Conservation (phyloP, 2,888 invertebrate species). For the Drosophila demipolita region DNA sequence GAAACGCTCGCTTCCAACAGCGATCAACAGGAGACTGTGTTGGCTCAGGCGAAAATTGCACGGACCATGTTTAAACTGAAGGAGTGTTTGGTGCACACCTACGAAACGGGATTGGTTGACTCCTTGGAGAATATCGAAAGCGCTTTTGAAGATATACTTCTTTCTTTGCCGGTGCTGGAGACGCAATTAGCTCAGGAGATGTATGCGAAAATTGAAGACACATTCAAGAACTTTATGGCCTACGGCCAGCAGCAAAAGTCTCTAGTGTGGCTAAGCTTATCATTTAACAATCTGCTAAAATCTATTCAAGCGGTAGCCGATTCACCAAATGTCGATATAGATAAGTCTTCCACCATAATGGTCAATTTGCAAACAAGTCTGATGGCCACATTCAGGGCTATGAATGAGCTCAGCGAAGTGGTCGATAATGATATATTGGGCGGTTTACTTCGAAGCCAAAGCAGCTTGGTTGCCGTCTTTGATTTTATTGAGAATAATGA, state of each 20-base stretch:
- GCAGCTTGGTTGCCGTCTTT: constrained; percentile 74
- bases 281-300: constrained; percentile 66
- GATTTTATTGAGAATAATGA: constrained; percentile 83
- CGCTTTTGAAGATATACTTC: constrained; percentile 82
- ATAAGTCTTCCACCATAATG: constrained; percentile 78
- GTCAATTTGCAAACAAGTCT: constrained; percentile 79
- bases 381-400: constrained; percentile 79
- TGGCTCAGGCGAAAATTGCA: constrained; percentile 78
- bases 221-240: constrained; percentile 64
- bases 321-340: constrained; percentile 72
- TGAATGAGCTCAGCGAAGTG: constrained; percentile 79
- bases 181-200: constrained; percentile 85
- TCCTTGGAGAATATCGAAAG: constrained; percentile 82
- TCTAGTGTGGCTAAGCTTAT: constrained; percentile 44
- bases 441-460: constrained; percentile 74
- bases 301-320: constrained; percentile 68
- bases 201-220: constrained; percentile 80
- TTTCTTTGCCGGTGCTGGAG: constrained; percentile 83
- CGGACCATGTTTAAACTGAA: constrained; percentile 83
- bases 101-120: constrained; percentile 79
- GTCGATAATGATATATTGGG: constrained; percentile 57
- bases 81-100: constrained; percentile 83
- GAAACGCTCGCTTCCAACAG: constrained; percentile 50
- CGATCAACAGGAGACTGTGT: constrained; percentile 66
- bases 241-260: constrained; percentile 38